Conservation (phyloP, 2,888 invertebrate genomes). For the Gastracanthus pulcherrimus region DNA sequence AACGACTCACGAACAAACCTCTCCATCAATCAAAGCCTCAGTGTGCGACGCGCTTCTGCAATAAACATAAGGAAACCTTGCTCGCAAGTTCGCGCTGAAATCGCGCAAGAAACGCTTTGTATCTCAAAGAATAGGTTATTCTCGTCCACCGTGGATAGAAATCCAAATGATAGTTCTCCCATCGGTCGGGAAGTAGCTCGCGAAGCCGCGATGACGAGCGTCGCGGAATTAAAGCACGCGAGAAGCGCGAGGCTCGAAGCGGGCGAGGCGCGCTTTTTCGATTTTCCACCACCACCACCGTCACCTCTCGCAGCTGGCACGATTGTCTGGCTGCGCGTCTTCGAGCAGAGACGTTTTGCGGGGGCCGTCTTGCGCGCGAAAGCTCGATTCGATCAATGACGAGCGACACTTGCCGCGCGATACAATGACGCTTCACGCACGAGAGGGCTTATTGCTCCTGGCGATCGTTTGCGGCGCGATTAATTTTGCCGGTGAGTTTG, state of each 20-base stretch:
- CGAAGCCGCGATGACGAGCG: background rate
- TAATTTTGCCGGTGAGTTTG: conserved; percentile 29
- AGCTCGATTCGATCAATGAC: background rate
- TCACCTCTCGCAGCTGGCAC: conserved; percentile 14
- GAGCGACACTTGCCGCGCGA: background rate
- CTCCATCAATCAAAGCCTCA: too few relatives aligned
- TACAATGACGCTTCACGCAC: conserved; percentile 1
- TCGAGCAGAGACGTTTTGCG: background rate
- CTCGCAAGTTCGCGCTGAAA: too few relatives aligned
- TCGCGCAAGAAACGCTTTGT: too few relatives aligned
- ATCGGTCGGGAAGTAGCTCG: background rate
- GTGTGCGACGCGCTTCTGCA: too few relatives aligned
- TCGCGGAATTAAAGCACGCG: background rate
- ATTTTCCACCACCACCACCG: background rate
- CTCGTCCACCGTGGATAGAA: background rate
- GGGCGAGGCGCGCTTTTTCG: background rate
- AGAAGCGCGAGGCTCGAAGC: background rate
- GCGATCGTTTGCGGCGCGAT: background rate
- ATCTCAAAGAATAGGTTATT: background rate
- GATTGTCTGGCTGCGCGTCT: conserved; percentile 26
- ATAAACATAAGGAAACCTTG: too few relatives aligned
- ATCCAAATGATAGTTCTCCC: background rate
- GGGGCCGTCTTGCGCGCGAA: background rate
- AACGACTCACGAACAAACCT: too few relatives aligned
- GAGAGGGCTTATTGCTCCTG: background rate